Percentiles rank a stretch among this genome's conserved stretches.
These are phyloP conservation scores for Yponomeuta evonymella DNA, from an alignment of 2,888 invertebrate species.

Conservation along the genomic window DNA sequence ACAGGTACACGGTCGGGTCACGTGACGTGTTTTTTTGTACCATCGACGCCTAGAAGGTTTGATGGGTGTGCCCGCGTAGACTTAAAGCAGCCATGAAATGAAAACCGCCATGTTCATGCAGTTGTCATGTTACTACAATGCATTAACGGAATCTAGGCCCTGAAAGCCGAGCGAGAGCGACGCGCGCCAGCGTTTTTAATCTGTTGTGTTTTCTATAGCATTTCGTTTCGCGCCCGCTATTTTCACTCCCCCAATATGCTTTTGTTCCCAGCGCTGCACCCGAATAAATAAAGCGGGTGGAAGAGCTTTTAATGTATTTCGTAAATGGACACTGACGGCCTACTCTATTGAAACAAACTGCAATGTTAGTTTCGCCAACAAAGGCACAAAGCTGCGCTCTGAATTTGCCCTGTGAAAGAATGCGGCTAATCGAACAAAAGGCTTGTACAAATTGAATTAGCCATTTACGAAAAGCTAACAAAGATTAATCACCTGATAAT, in stretches of 20 bases:
- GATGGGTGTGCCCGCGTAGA: no score
- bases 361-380: neutral
- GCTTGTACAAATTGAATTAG: neutral
- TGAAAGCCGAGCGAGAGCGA: neutral
- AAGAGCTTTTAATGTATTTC: slow-evolving; percentile 1
- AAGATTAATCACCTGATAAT: neutral
- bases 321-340: slow-evolving; percentile 1
- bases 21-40: no score
- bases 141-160: no score
- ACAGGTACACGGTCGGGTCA: no score
- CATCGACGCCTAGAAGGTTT: no score
- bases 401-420: neutral
- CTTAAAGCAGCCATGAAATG: no score
- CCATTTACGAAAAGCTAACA: neutral
- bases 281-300: neutral
- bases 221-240: neutral
- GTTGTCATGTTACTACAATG: no score
- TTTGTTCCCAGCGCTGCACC: slow-evolving; percentile 2
- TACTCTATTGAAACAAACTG: slow-evolving; percentile 1
- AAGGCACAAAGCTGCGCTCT: neutral
- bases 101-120: no score
- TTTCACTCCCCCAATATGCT: neutral
- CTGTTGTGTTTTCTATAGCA: neutral
- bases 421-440: neutral
- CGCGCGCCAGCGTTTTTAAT: neutral